These are phyloP conservation scores for Andrena chrysosceles DNA, from an alignment of 2,888 invertebrate genomes.

Conservation along the genomic window DNA sequence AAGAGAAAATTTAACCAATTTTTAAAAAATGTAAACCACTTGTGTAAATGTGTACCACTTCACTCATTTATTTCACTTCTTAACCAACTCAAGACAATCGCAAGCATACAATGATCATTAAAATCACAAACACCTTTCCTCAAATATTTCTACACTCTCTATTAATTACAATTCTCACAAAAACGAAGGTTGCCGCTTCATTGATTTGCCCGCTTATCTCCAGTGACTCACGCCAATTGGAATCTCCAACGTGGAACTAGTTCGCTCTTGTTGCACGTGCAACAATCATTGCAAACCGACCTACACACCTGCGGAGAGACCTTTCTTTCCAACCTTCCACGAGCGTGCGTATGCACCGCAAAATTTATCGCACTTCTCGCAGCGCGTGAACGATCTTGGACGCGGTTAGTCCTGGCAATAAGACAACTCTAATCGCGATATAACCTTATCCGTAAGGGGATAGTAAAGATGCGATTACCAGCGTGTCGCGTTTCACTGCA, in stretches of 20 bases:
- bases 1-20: no score
- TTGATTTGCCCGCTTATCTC: neutral
- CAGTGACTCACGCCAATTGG: neutral
- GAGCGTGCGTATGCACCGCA: slow-evolving; percentile 7
- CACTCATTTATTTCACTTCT: no score
- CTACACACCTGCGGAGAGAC: slow-evolving; percentile 41
- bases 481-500: slow-evolving; percentile 40
- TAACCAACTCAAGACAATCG: no score
- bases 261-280: slow-evolving; percentile 19
- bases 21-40: no score
- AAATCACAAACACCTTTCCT: no score
- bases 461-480: slow-evolving; percentile 42
- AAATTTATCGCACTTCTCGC: slow-evolving; percentile 51
- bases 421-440: slow-evolving; percentile 41
- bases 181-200: neutral
- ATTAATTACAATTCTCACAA: neutral
- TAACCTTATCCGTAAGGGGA: slow-evolving; percentile 39
- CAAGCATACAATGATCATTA: no score
- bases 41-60: no score
- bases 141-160: neutral
- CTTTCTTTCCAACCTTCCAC: slow-evolving; percentile 20
- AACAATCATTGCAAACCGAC: slow-evolving; percentile 18
- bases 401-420: slow-evolving; percentile 50
- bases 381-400: slow-evolving; percentile 41
- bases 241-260: slow-evolving; percentile 9